A percentile compares a stretch with the other conserved stretches of the same genome.
phyloP scores from a whole-genome alignment of 2,797 vertebrate genomes.

The Eulemur coronatus region DNA sequence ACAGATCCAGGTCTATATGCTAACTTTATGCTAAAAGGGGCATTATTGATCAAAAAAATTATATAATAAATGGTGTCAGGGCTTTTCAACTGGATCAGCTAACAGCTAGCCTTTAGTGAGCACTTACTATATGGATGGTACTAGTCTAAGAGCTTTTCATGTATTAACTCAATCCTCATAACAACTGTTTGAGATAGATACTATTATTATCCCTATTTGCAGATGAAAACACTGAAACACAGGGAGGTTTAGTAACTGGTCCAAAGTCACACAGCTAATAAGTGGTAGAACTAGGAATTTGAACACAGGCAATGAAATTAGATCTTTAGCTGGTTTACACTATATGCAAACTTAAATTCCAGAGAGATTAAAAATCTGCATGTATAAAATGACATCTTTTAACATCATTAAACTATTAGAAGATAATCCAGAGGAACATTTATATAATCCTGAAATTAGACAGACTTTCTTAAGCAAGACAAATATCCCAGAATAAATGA shows the following conservation, averaged over 20 bases:
- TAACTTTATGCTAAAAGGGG: not conserved
- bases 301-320: not conserved
- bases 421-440: not conserved
- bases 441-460: not conserved
- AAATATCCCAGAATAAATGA: not conserved
- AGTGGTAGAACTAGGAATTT: not conserved
- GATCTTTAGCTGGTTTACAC: not conserved
- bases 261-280: not conserved
- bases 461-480: not conserved
- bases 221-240: not conserved
- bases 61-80: not conserved
- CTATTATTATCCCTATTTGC: not conserved
- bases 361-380: not conserved
- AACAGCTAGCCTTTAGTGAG: not conserved
- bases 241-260: not conserved
- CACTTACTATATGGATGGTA: not conserved
- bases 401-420: not conserved
- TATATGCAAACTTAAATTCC: not conserved
- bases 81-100: not conserved
- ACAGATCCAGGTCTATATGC: not conserved
- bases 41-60: constrained; percentile 9
- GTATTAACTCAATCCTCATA: not conserved
- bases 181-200: not conserved
- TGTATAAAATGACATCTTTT: not conserved
- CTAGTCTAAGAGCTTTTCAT: not conserved